Conservation (phyloP, 2,888 invertebrate genomes). For the Ferdinandea cuprea region DNA sequence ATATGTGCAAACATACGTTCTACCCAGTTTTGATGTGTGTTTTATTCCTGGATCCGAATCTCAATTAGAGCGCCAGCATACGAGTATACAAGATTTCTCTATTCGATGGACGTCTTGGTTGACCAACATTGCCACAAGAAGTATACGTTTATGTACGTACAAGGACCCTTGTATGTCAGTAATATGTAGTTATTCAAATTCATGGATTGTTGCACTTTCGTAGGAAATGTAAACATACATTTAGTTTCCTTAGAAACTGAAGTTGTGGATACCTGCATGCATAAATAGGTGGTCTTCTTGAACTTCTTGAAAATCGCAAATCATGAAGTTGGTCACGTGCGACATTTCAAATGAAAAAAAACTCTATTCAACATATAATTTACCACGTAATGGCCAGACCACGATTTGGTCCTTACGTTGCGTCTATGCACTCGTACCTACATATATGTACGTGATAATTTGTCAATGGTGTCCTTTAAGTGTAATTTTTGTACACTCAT, state of each 20-base stretch:
- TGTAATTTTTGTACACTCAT: conserved; percentile 60
- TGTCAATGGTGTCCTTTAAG: conserved; percentile 61
- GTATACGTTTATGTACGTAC: too few relatives aligned
- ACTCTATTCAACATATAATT: conserved; percentile 12
- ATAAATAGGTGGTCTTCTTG: not conserved
- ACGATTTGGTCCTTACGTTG: conserved; percentile 27
- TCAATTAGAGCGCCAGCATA: conserved; percentile 37
- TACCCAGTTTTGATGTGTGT: too few relatives aligned
- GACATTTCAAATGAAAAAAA: conserved; percentile 29
- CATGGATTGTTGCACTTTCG: too few relatives aligned
- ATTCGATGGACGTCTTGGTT: too few relatives aligned
- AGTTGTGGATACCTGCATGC: not conserved
- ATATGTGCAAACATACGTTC: not conserved
- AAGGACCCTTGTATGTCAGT: too few relatives aligned
- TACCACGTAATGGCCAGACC: conserved; percentile 31
- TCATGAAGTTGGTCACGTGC: conserved; percentile 25
- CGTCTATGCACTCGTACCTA: not conserved
- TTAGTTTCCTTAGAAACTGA: too few relatives aligned
- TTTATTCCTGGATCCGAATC: not conserved
- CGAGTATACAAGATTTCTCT: not conserved
- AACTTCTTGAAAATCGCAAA: not conserved
- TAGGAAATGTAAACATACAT: not conserved
- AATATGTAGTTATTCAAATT: too few relatives aligned
- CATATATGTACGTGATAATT: conserved; percentile 64
- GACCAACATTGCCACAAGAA: not conserved